These are phyloP conservation scores for Illadopsis cleaveri DNA, from an alignment of 2,113 vertebrate genomes.

Conservation along the genomic window DNA sequence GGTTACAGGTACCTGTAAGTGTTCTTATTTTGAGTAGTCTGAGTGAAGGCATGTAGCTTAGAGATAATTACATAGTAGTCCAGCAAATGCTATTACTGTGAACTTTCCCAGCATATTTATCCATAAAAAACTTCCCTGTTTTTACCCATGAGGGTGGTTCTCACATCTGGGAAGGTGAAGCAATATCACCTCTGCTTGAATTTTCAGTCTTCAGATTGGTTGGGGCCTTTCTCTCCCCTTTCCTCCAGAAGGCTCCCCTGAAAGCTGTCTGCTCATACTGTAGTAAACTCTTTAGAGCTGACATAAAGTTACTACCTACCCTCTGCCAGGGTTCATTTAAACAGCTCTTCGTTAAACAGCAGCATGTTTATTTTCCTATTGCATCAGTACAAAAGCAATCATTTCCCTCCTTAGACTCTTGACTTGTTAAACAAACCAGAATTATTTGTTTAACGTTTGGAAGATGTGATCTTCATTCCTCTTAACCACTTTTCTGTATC, in stretches of 20 bases:
- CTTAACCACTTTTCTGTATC: not conserved
- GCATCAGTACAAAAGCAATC: slow-evolving; percentile 37
- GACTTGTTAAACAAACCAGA: slow-evolving; percentile 23
- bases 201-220: not conserved
- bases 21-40: not conserved
- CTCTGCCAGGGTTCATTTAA: not conserved
- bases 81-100: not conserved
- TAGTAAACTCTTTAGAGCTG: not conserved
- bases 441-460: not conserved
- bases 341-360: not conserved
- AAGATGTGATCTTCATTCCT: not conserved
- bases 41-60: not conserved
- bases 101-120: not conserved
- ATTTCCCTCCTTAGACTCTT: not conserved
- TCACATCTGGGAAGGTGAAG: not conserved
- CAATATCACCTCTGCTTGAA: not conserved
- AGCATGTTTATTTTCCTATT: slow-evolving; percentile 17
- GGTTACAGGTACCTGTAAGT: not conserved
- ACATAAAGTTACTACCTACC: not conserved
- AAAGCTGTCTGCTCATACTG: not conserved
- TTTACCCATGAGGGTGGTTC: accelerated
- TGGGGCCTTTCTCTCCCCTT: not conserved
- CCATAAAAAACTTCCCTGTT: not conserved
- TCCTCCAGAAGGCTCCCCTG: not conserved
- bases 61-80: not conserved